A percentile compares a stretch with the other conserved stretches of the same genome.
Evolutionary conservation across 1,140 invertebrate species (phyloP).

Genomic region (Nomia melanderi): DNA sequence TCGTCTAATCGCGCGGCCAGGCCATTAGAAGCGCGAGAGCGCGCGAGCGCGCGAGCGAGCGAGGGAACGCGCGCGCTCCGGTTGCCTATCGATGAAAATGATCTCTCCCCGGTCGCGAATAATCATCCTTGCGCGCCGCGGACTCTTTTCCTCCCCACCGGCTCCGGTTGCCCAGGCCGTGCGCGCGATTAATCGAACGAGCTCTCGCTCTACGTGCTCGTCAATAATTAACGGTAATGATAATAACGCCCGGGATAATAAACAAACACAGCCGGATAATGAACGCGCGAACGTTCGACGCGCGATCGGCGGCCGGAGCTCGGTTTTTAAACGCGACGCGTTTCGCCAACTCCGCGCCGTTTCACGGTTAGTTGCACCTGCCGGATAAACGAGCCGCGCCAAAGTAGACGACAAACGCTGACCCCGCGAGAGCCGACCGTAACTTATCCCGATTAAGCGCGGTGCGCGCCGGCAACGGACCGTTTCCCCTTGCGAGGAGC

Average conservation of each 20-base stretch:
- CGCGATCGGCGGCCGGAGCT: no score
- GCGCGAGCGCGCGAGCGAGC: no score
- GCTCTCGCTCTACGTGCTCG: not conserved
- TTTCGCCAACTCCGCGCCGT: conserved; percentile 4
- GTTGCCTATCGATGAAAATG: conserved; percentile 57
- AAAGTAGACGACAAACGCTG: conserved; percentile 10
- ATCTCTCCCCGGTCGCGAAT: conserved; percentile 41
- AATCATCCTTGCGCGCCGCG: conserved; percentile 8
- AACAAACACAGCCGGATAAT: conserved; percentile 6
- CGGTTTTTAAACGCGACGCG: conserved; percentile 9
- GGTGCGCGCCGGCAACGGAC: no score
- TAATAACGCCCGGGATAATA: conserved; percentile 15
- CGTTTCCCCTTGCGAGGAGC: no score
- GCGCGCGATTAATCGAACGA: conserved; percentile 6
- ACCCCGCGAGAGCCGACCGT: no score
- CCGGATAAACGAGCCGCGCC: conserved; percentile 22
- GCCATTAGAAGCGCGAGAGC: conserved; percentile 53
- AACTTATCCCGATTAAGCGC: no score
- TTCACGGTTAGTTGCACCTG: conserved; percentile 6
- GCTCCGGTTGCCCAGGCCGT: not conserved
- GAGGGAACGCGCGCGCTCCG: not conserved
- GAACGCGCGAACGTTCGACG: not conserved
- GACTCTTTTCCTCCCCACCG: not conserved
- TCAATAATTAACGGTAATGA: conserved; percentile 30
- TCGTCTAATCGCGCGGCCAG: conserved; percentile 47